These are phyloP conservation scores for Eulemur rufifrons DNA, from an alignment of 2,113 vertebrate genomes.

Conservation along the genomic window DNA sequence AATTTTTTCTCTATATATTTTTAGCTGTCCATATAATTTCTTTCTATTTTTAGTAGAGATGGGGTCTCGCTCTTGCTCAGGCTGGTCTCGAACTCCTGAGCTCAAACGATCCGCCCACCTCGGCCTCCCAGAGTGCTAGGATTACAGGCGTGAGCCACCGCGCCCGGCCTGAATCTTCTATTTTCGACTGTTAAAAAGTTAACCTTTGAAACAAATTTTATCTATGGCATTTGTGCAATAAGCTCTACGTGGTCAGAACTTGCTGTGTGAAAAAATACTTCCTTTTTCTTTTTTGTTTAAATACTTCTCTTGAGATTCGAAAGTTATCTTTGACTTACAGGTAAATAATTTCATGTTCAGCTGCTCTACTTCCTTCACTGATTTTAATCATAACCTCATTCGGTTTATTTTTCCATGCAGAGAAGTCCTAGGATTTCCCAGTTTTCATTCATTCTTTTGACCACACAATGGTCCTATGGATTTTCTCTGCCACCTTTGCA, in stretches of 20 bases:
- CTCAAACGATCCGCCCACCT: too few species aligned
- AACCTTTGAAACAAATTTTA: slow-evolving; percentile 31
- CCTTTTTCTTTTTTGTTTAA: background rate
- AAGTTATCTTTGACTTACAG: background rate
- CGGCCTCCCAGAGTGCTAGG: too few species aligned
- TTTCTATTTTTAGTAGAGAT: too few species aligned
- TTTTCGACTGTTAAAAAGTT: slow-evolving; percentile 1
- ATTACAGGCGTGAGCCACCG: too few species aligned
- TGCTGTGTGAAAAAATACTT: background rate
- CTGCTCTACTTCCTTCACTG: background rate
- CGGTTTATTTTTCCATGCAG: background rate
- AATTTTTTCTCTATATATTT: too few species aligned
- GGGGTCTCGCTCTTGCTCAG: too few species aligned
- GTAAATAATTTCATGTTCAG: background rate
- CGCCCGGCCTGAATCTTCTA: background rate
- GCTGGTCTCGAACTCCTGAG: too few species aligned
- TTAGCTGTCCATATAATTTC: too few species aligned
- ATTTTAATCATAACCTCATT: background rate
- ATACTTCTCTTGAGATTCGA: background rate
- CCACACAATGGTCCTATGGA: background rate
- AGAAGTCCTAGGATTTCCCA: background rate
- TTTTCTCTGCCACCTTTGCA: background rate
- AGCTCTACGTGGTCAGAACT: background rate
- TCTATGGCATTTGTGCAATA: background rate
- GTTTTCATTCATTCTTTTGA: background rate